Conservation (phyloP, 2,113 vertebrate species). For the Boleophthalmus pectinirostris region DNA sequence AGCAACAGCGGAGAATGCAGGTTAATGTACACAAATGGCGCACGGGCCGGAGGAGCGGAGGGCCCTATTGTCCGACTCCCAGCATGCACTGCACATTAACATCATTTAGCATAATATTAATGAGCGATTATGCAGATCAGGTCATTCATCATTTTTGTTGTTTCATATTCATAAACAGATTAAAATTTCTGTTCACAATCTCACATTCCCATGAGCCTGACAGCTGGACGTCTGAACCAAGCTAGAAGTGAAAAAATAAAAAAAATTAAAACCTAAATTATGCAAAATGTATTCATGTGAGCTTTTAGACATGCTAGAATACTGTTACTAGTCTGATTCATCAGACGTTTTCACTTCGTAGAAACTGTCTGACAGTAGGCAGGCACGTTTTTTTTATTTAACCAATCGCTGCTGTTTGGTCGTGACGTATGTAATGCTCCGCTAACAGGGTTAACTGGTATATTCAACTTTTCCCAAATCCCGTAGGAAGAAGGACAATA, state of each 20-base stretch:
- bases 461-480: too few species aligned
- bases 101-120: neutral
- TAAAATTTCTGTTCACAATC: neutral
- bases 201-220: neutral
- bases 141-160: conserved; percentile 5
- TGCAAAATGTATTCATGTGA: too few species aligned
- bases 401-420: too few species aligned
- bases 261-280: neutral
- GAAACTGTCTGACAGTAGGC: too few species aligned
- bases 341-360: too few species aligned
- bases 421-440: too few species aligned
- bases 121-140: neutral
- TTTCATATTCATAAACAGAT: neutral
- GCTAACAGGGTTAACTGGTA: too few species aligned
- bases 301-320: too few species aligned
- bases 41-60: neutral
- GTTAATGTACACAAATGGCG: conserved; percentile 31
- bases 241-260: neutral
- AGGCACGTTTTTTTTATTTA: too few species aligned
- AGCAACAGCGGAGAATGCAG: conserved; percentile 68
- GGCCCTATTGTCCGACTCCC: neutral
- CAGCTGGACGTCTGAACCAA: neutral
- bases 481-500: too few species aligned
- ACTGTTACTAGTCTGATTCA: too few species aligned
- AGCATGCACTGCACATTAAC: neutral